These are phyloP conservation scores for Eptesicus fuscus DNA, from an alignment of 2,113 vertebrate species.

Conservation along the genomic window DNA sequence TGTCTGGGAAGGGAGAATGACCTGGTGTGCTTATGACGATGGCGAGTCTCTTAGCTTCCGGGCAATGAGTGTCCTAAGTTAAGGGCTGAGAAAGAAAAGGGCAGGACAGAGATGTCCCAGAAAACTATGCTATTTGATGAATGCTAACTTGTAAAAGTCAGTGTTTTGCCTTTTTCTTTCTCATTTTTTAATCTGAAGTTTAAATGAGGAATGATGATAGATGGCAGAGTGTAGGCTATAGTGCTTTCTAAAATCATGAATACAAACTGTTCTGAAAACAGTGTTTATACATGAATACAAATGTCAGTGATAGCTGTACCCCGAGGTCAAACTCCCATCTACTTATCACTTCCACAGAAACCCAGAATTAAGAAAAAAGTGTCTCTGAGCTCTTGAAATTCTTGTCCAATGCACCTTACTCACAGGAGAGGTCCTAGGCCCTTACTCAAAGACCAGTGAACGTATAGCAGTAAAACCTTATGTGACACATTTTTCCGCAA, in stretches of 20 bases:
- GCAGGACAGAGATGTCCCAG: background rate
- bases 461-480: background rate
- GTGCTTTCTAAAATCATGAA: background rate
- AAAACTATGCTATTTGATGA: background rate
- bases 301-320: background rate
- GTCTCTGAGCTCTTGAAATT: conserved; percentile 30
- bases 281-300: background rate
- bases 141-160: background rate
- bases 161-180: background rate
- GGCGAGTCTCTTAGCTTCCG: background rate
- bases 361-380: background rate
- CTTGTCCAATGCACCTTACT: background rate
- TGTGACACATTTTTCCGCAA: background rate
- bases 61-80: background rate
- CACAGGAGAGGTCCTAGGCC: background rate
- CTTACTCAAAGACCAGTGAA: background rate
- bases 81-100: background rate
- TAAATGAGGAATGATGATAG: background rate
- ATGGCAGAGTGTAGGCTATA: background rate
- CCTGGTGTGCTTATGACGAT: background rate
- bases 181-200: background rate
- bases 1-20: background rate
- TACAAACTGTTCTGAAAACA: background rate
- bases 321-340: background rate
- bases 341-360: background rate